Evolutionary conservation across 2,113 vertebrate genomes (phyloP), one percentile per base, ranked within the genome.

Genomic region (Gadus chalcogrammus): DNA sequence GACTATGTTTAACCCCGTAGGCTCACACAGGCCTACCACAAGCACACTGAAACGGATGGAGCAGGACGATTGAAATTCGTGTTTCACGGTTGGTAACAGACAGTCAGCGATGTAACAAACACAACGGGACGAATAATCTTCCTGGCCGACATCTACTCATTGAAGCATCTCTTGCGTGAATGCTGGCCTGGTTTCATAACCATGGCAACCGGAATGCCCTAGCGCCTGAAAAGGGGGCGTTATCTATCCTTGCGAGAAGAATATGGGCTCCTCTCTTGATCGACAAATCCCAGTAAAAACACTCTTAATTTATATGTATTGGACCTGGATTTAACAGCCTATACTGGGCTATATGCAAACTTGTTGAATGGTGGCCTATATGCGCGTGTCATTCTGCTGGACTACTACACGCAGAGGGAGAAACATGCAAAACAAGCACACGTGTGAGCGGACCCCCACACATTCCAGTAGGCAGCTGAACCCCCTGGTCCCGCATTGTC

Each of bases 141-240:
- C 73, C 80, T 70, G 67, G 58, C 75, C 28, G 73, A 56, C 42
- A 48, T 48, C 42, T 48, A 38, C 65, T 63, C 20, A 48, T 67
- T 79, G 31, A 1, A 82, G 69, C 82, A 80, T 87, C 77, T 80
- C 72, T 8, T 66, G 79, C 71, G 42, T 71, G 76, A 75, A 67
- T 13, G 6, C 56, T 79, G 78, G 73, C 77, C 84, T 67, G 74
- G 71, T 83, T 84, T 82, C 73, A 74, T 90, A 69, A 71, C 87
- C 82, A 87, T 88, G 76, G 82, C 79, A 88, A 90, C 87, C 86
- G 81, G 79, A 80, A 77, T 80, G 70, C 82, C 79, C 79, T 78
- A 72, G 59, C 72, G 71, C 68, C 27, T 17, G 42, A 48, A 65
- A 38, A 38, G 79, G 80, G 82, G 86, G 85, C 85, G 86, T 9